Evolutionary conservation across 2,113 vertebrate species (phyloP).

Genomic region (Ancistrus triradiatus): DNA sequence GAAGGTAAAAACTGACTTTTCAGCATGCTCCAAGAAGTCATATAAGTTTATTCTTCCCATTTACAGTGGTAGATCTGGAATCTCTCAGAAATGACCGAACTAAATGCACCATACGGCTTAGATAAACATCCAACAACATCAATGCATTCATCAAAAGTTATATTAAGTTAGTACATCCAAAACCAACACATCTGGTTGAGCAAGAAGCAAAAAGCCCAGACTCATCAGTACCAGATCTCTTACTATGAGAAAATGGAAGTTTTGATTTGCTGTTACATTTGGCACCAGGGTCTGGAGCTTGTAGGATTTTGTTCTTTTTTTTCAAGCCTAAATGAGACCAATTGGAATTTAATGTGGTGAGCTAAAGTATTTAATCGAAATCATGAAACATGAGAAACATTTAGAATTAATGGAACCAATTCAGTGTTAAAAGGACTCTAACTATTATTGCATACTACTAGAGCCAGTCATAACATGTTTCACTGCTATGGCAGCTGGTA

Average conservation of each 20-base stretch:
- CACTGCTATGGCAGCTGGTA: conserved; percentile 42
- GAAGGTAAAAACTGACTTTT: conserved; percentile 15
- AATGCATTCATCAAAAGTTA: conserved; percentile 20
- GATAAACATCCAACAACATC: conserved; percentile 24
- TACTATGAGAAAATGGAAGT: conserved; percentile 1
- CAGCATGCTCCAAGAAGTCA: conserved; percentile 20
- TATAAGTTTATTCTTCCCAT: conserved; percentile 21
- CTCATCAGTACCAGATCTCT: not conserved
- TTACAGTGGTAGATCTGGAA: conserved; percentile 29
- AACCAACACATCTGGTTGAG: conserved; percentile 7
- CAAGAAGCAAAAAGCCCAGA: not conserved
- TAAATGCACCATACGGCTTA: conserved; percentile 15
- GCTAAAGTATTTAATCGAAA: conserved; percentile 39
- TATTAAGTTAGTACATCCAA: conserved; percentile 7
- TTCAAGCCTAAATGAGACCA: conserved; percentile 16
- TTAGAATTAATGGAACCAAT: conserved; percentile 43
- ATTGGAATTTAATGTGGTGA: conserved; percentile 43
- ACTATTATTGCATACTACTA: conserved; percentile 33
- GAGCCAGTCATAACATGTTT: conserved; percentile 51
- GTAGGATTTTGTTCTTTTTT: conserved; percentile 24
- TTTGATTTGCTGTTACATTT: conserved; percentile 20
- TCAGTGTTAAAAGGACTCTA: conserved; percentile 16
- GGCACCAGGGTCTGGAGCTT: conserved; percentile 4
- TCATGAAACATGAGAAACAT: conserved; percentile 16
- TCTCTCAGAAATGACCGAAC: conserved; percentile 18